phyloP scores from a whole-genome alignment of 2,797 vertebrate species.

The Myotis planiceps region DNA sequence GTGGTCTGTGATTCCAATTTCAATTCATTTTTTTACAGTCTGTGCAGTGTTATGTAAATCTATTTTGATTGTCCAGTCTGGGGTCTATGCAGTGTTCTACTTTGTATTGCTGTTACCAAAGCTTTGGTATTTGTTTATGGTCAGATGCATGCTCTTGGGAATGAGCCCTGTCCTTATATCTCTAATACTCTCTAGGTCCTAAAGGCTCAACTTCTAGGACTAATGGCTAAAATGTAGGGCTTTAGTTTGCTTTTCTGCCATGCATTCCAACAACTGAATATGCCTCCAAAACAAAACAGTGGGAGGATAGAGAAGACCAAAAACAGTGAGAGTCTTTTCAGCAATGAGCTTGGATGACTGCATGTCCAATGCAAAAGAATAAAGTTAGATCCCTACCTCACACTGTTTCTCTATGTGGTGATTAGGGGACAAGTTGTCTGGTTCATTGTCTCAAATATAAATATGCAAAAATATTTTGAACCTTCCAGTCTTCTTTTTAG shows the following conservation, averaged over 20 bases:
- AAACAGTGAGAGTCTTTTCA: neutral
- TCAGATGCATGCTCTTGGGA: neutral
- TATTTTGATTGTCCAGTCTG: neutral
- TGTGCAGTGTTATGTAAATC: neutral
- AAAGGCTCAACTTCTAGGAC: neutral
- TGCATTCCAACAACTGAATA: neutral
- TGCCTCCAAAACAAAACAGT: neutral
- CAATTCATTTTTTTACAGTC: neutral
- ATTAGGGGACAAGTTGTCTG: neutral
- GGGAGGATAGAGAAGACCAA: neutral
- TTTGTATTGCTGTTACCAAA: neutral
- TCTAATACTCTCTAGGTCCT: neutral
- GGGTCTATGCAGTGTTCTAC: neutral
- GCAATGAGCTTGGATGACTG: neutral
- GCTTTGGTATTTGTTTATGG: neutral
- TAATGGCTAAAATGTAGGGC: neutral
- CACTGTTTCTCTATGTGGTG: neutral
- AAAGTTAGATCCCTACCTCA: neutral
- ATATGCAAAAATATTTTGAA: constrained; percentile 6
- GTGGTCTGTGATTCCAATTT: neutral
- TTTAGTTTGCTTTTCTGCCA: neutral
- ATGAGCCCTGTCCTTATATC: neutral
- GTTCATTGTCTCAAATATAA: neutral
- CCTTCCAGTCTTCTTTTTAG: neutral
- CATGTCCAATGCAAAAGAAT: neutral